A percentile compares a stretch with the other conserved stretches of the same genome.
phyloP scores from a whole-genome alignment of 2,888 invertebrate genomes.

The Eremobia ochroleuca region DNA sequence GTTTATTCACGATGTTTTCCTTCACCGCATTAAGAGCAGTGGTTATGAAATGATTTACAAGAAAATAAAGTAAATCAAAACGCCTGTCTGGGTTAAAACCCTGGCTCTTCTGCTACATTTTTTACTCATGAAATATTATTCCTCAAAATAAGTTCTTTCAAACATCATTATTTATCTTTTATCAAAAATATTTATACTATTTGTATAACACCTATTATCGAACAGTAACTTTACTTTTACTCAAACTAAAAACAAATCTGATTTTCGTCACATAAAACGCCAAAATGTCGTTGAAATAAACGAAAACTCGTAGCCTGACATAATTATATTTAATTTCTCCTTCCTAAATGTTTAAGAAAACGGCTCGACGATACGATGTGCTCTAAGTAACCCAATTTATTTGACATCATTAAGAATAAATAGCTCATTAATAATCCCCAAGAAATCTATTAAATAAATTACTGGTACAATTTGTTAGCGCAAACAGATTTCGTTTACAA shows the following conservation, averaged over 20 bases:
- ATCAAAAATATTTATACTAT: neutral
- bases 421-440: slow-evolving; percentile 61
- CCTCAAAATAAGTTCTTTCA: neutral
- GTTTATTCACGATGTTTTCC: too few relatives aligned
- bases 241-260: neutral
- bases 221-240: neutral
- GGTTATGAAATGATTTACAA: too few relatives aligned
- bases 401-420: slow-evolving; percentile 64
- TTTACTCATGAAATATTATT: neutral
- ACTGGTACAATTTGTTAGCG: slow-evolving; percentile 46
- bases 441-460: slow-evolving; percentile 63
- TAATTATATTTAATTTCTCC: slow-evolving; percentile 50
- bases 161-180: neutral
- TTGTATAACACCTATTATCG: neutral
- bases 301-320: neutral
- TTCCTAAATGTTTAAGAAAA: slow-evolving; percentile 32
- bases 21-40: too few relatives aligned
- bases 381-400: slow-evolving; percentile 59
- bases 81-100: too few relatives aligned
- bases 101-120: too few relatives aligned
- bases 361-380: neutral
- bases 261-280: neutral
- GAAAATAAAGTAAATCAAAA: too few relatives aligned
- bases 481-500: slow-evolving; percentile 57
- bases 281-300: neutral